Evolutionary conservation across 2,113 vertebrate genomes (phyloP), one percentile per base, ranked within the genome.

Genomic region (Brienomyrus longianalis): DNA sequence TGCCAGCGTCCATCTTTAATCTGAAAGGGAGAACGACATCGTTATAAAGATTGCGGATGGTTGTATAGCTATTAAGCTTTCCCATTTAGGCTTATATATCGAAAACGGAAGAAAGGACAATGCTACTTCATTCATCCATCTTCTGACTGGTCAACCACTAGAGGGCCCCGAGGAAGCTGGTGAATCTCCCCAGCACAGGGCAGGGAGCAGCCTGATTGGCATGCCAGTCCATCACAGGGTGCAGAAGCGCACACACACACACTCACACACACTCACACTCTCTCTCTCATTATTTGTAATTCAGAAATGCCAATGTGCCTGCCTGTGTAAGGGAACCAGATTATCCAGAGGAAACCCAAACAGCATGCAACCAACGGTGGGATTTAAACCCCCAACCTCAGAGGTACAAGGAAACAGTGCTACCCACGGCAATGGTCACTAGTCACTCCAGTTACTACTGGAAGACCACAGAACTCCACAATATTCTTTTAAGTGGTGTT

Each of bases 1-100:
- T 97, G 98, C 98, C 98, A 99, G 90, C 91, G 97, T 10, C 98
- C 98, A 3, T 99, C 98, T 88, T 96, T 96, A 89, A 98, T 94
- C 98, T 99, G 93, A 0, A 93, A 93, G 91, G 31, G 88, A 45
- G 54, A 13, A 89, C 15, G 17, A 90, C 23, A 62, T 19, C 23
- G 83, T 85, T 48, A 62, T n/a, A 48, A 52, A 66, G 50, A 52
- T 35, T 2, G 3, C 17, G 4, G 23, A 27, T 66, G 27, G 27
- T 11, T 70, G 10, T 31, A 31, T 27, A 11, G 62, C n/a, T 11
- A 70, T 31, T 70, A 70, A 31, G n/a, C 62, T 70, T 27, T 70
- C 27, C 62, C 62, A 70, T 70, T 70, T 31, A 31, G 62, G 62
- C 62, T 70, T 70, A 27, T 31, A 31, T 70, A 31, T 70, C 9